Evolutionary conservation across 1,140 invertebrate genomes (phyloP).

Genomic region (Papilio xuthus): DNA sequence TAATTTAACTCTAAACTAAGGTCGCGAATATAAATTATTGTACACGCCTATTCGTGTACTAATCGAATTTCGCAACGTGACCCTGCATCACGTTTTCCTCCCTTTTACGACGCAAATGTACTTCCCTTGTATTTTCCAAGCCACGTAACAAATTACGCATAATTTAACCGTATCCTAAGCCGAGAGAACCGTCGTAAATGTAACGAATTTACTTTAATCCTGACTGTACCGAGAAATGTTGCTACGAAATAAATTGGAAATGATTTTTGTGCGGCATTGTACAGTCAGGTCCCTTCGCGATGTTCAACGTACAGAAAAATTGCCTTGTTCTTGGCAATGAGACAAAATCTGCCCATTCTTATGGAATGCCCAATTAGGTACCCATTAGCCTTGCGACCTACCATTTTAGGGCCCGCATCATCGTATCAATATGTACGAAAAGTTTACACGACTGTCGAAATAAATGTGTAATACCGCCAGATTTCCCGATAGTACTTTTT

Average conservation of each 20-base stretch:
- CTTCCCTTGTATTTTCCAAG: conserved; percentile 13
- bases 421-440: too few relatives aligned
- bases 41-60: not conserved
- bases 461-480: too few relatives aligned
- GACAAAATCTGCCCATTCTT: too few relatives aligned
- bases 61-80: not conserved
- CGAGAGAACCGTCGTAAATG: conserved; percentile 21
- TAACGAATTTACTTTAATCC: conserved; percentile 7
- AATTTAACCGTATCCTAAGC: conserved; percentile 23
- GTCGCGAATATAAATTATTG: not conserved
- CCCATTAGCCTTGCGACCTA: too few relatives aligned
- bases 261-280: not conserved
- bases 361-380: too few relatives aligned
- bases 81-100: conserved; percentile 11
- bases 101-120: conserved; percentile 18
- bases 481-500: too few relatives aligned
- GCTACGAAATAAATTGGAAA: not conserved
- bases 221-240: not conserved
- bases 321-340: too few relatives aligned
- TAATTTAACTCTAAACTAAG: not conserved
- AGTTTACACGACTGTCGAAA: too few relatives aligned
- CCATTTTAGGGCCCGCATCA: too few relatives aligned
- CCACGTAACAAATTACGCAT: conserved; percentile 19
- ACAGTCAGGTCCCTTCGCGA: too few relatives aligned
- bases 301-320: too few relatives aligned